Conservation (phyloP, 2,797 vertebrate genomes). For the Cirrhinus molitorella region DNA sequence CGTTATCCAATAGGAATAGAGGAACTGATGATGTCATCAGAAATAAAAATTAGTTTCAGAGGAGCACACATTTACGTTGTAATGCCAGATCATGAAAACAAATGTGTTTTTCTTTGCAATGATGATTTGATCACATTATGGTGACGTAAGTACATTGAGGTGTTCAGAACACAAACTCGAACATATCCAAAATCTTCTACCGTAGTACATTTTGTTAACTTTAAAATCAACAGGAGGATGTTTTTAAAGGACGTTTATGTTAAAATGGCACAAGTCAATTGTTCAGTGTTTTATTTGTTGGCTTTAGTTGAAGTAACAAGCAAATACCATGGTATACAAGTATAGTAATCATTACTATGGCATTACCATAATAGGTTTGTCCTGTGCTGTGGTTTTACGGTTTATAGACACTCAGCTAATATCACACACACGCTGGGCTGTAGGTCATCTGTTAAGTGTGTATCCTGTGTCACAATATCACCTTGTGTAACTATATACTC, state of each 20-base stretch:
- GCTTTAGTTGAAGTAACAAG: neutral
- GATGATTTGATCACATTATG: neutral
- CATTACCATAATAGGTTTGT: neutral
- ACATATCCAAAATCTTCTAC: neutral
- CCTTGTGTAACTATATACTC: constrained; percentile 59
- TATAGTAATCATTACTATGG: neutral
- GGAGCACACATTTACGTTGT: neutral
- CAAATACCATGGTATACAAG: neutral
- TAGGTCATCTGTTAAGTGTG: constrained; percentile 45
- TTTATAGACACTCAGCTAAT: neutral
- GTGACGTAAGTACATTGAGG: neutral
- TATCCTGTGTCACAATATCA: constrained; percentile 58
- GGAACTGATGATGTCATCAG: neutral
- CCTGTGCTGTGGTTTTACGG: neutral
- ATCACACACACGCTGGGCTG: neutral
- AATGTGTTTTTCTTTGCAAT: neutral
- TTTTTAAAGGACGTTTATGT: neutral
- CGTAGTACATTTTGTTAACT: neutral
- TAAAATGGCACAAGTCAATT: neutral
- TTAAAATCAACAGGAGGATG: neutral
- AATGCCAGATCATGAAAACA: neutral
- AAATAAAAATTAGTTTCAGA: neutral
- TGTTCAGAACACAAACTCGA: no score
- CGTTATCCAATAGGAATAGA: neutral
- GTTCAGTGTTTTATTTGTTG: neutral